Evolutionary conservation across 2,113 vertebrate genomes (phyloP).

Genomic region (Tragelaphus scriptus): DNA sequence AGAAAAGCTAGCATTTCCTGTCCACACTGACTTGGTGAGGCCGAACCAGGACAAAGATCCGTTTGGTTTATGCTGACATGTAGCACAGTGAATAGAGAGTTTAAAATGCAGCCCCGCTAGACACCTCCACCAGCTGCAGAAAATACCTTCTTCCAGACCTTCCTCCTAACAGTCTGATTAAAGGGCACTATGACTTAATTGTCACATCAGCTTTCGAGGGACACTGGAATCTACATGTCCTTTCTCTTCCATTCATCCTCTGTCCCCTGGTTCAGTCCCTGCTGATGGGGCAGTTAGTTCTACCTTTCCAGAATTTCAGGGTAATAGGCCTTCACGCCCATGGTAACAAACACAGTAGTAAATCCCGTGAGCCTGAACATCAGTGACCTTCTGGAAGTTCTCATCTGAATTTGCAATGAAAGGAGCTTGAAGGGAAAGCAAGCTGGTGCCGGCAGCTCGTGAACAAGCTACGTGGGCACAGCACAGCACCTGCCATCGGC

Average conservation of each 20-base stretch:
- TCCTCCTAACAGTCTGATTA: neutral
- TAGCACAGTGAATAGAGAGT: neutral
- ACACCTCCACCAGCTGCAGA: neutral
- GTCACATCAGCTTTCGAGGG: neutral
- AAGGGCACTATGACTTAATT: neutral
- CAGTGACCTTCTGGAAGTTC: neutral
- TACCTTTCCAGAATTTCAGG: neutral
- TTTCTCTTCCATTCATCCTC: neutral
- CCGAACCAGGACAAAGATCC: neutral
- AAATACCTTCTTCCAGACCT: neutral
- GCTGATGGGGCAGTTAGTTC: neutral
- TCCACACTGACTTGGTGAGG: neutral
- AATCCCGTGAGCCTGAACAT: neutral
- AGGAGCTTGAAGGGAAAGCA: neutral
- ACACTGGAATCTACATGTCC: too few relatives aligned
- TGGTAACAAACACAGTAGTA: neutral
- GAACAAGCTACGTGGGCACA: rapidly evolving
- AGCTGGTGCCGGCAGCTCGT: rapidly evolving
- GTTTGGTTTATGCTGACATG: neutral
- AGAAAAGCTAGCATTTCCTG: neutral
- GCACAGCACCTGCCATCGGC: rapidly evolving
- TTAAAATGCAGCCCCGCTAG: neutral
- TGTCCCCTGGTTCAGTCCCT: neutral
- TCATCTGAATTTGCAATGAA: neutral
- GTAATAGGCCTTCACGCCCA: neutral